Conservation (phyloP, 2,113 vertebrate species). For the Amazona guildingii region DNA sequence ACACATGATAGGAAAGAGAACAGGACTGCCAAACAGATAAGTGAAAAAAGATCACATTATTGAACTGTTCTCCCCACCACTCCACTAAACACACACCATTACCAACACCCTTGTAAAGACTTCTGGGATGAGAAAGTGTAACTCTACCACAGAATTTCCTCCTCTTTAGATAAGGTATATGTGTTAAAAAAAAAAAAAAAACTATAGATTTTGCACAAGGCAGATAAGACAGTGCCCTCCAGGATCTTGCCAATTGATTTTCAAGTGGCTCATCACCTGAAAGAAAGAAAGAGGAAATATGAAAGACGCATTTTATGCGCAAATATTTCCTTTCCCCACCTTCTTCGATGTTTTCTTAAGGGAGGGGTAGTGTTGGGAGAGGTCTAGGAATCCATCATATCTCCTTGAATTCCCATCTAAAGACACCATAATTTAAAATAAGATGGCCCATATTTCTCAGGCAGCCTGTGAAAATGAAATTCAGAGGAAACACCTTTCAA, state of each 20-base stretch:
- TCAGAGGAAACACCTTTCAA: not conserved
- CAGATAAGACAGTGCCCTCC: not conserved
- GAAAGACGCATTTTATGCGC: not conserved
- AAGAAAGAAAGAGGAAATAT: not conserved
- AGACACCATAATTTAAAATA: not conserved
- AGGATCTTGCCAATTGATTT: not conserved
- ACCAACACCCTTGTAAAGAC: not conserved
- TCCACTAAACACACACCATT: not conserved
- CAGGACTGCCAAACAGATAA: not conserved
- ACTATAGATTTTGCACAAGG: not conserved
- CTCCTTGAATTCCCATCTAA: not conserved
- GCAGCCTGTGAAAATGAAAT: not conserved
- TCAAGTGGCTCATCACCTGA: not conserved
- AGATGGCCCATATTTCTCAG: not conserved
- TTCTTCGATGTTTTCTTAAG: not conserved
- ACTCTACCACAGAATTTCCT: not conserved
- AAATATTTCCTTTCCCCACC: not conserved
- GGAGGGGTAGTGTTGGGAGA: not conserved
- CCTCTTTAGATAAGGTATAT: not conserved
- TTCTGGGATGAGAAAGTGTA: not conserved
- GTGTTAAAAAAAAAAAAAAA: not conserved
- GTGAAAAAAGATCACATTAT: not conserved
- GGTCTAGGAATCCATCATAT: not conserved
- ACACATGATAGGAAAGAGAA: rapidly evolving
- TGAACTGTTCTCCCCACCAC: not conserved